These are phyloP conservation scores for Anarhynchus alexandrinus DNA, from an alignment of 2,113 vertebrate species.

Conservation along the genomic window DNA sequence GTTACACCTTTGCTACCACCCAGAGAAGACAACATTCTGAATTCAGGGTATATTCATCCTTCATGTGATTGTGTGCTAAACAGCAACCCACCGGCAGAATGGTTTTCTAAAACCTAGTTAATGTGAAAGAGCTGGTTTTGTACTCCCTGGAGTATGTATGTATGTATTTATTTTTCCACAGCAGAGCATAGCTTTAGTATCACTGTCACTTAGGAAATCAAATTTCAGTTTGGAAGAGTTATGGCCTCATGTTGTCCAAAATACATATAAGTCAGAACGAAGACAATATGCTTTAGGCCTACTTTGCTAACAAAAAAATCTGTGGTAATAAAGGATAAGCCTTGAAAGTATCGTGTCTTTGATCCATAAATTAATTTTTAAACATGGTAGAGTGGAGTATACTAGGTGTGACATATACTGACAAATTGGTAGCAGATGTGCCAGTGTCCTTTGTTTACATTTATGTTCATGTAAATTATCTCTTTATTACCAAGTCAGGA, in stretches of 20 bases:
- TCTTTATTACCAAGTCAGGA: background rate
- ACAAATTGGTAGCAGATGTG: background rate
- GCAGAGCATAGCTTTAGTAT: background rate
- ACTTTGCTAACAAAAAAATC: background rate
- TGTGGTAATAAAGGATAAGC: background rate
- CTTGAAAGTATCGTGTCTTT: background rate
- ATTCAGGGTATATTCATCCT: background rate
- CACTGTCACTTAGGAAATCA: background rate
- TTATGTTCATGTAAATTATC: background rate
- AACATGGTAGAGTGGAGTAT: background rate
- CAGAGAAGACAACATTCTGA: background rate
- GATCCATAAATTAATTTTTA: background rate
- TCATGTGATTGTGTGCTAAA: background rate
- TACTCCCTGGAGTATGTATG: background rate
- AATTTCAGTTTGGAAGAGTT: background rate
- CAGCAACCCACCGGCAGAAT: background rate
- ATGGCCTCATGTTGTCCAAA: background rate
- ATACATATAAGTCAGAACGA: background rate
- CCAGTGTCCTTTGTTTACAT: background rate
- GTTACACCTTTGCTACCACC: background rate
- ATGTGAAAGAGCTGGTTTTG: background rate
- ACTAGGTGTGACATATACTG: fast-evolving
- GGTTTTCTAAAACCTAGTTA: background rate
- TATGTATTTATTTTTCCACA: background rate
- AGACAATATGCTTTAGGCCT: background rate